Percentiles rank a stretch among this genome's conserved stretches.
Evolutionary conservation across 2,888 invertebrate genomes (phyloP).

Genomic region (Drosophila austrosaltans): DNA sequence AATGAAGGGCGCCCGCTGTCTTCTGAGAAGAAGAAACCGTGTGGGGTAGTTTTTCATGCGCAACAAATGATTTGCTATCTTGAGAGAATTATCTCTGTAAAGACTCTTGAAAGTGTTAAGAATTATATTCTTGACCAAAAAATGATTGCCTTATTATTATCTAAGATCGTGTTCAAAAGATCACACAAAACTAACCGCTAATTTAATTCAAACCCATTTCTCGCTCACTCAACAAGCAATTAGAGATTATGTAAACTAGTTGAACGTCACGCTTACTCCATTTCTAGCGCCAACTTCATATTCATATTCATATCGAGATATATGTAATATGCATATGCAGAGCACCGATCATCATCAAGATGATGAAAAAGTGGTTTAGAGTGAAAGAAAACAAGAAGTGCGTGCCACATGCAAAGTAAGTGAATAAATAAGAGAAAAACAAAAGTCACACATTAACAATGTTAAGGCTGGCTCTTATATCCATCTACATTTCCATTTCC

Average conservation of each 20-base stretch:
- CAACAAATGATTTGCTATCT: conserved; percentile 34
- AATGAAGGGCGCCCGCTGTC: conserved; percentile 6
- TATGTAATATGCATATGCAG: conserved; percentile 28
- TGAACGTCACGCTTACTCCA: conserved; percentile 54
- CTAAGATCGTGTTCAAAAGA: conserved; percentile 30
- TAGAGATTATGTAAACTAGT: conserved; percentile 62
- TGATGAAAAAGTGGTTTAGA: neutral
- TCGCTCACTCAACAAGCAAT: conserved; percentile 64
- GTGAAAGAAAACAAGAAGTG: conserved; percentile 28
- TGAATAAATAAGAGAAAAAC: conserved; percentile 26
- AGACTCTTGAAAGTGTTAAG: conserved; percentile 2
- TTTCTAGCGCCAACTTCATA: conserved; percentile 6
- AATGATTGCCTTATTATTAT: conserved; percentile 14
- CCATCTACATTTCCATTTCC: conserved; percentile 24
- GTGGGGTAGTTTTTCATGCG: conserved; percentile 52
- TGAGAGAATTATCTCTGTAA: neutral
- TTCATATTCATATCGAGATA: conserved; percentile 13
- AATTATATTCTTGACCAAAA: neutral
- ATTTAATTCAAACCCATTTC: conserved; percentile 63
- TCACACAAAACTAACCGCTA: conserved; percentile 43
- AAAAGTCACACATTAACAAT: conserved; percentile 27
- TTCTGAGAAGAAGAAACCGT: conserved; percentile 56
- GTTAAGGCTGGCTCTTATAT: conserved; percentile 41
- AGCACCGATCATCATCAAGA: conserved; percentile 47
- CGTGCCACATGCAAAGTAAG: conserved; percentile 43